These are phyloP conservation scores for Drosophila mulleri DNA, from an alignment of 2,888 invertebrate species.

Conservation along the genomic window DNA sequence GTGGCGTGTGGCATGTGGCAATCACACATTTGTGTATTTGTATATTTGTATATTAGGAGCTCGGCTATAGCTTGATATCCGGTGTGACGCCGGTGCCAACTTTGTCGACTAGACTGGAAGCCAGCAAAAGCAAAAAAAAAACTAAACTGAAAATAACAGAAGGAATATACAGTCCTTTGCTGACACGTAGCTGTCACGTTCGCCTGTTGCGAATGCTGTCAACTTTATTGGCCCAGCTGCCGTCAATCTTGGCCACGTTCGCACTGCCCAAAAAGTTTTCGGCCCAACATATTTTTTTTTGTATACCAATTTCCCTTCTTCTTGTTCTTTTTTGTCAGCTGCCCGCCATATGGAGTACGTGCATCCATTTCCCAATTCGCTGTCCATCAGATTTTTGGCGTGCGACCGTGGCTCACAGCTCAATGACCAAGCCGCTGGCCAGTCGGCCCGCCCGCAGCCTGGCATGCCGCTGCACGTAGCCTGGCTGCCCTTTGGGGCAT, in stretches of 20 bases:
- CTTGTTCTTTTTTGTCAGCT: constrained; percentile 14
- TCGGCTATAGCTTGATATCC: constrained; percentile 73
- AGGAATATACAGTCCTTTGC: constrained; percentile 26
- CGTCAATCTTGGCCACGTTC: constrained; percentile 61
- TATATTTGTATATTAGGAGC: constrained; percentile 57
- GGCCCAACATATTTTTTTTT: constrained; percentile 45
- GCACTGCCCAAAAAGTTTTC: constrained; percentile 53
- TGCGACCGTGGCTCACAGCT: constrained; percentile 41
- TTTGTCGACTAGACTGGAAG: constrained; percentile 51
- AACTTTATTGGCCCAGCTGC: constrained; percentile 68
- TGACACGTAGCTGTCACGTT: constrained; percentile 71
- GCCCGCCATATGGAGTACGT: constrained; percentile 47
- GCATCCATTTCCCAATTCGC: constrained; percentile 52
- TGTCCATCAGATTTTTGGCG: constrained; percentile 53
- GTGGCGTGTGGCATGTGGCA: constrained; percentile 31
- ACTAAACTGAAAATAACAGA: background rate
- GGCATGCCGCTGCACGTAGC: constrained; percentile 11
- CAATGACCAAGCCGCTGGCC: constrained; percentile 18
- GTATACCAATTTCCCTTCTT: background rate
- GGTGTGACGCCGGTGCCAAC: constrained; percentile 73
- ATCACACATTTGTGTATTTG: constrained; percentile 36
- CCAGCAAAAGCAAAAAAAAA: background rate
- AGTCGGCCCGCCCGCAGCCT: background rate
- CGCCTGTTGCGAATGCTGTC: constrained; percentile 61
- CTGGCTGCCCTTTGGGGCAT: constrained; percentile 17